These are phyloP conservation scores for Cheilosia variabilis DNA, from an alignment of 2,888 invertebrate genomes.

Conservation along the genomic window DNA sequence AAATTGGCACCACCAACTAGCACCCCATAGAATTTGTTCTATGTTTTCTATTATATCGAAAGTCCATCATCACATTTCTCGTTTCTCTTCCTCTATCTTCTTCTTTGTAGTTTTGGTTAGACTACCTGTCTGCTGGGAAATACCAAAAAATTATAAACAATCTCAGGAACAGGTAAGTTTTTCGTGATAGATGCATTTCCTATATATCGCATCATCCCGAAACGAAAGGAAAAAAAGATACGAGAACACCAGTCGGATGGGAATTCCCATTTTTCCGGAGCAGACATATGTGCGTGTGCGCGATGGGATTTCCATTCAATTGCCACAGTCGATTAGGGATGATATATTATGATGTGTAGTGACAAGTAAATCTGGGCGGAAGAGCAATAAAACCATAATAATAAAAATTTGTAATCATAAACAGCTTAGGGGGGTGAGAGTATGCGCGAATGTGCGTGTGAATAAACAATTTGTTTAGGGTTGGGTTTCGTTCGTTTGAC, in stretches of 20 bases:
- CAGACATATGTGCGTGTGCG: slow-evolving; percentile 22
- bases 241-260: slow-evolving; percentile 63
- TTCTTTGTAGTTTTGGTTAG: slow-evolving; percentile 32
- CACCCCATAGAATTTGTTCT: slow-evolving; percentile 14
- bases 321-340: slow-evolving; percentile 66
- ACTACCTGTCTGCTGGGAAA: slow-evolving; percentile 67
- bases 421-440: slow-evolving; percentile 29
- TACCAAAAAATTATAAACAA: slow-evolving; percentile 36
- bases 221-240: slow-evolving; percentile 2
- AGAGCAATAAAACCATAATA: slow-evolving; percentile 62
- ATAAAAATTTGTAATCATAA: slow-evolving; percentile 41
- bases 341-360: slow-evolving; percentile 68
- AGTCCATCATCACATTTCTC: slow-evolving; percentile 48
- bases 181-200: slow-evolving; percentile 42
- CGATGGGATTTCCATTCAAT: slow-evolving; percentile 65
- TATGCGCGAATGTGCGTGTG: slow-evolving; percentile 24
- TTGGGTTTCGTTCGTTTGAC: slow-evolving; percentile 24
- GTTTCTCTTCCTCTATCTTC: background rate
- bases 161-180: slow-evolving; percentile 58
- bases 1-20: slow-evolving; percentile 66
- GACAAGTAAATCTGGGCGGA: slow-evolving; percentile 69
- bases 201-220: slow-evolving; percentile 29
- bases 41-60: slow-evolving; percentile 31
- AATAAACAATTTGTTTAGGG: slow-evolving; percentile 50
- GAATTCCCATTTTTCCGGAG: slow-evolving; percentile 70